A percentile compares a stretch with the other conserved stretches of the same genome.
phyloP scores from a whole-genome alignment of 2,113 vertebrate genomes.

The Bubo bubo region DNA sequence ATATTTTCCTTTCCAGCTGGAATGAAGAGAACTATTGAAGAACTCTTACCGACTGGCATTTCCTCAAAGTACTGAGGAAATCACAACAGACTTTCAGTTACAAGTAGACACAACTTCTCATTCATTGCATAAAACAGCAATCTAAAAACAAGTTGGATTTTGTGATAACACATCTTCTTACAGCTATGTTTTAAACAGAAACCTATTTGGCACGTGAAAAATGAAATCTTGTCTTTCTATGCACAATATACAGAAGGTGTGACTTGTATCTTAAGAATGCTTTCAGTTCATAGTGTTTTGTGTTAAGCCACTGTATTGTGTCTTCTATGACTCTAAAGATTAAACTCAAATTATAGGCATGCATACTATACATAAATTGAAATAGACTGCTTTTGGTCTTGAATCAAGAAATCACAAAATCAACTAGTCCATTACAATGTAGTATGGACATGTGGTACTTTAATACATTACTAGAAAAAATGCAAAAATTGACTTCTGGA shows the following conservation, averaged over 20 bases:
- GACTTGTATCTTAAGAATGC: neutral
- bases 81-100: neutral
- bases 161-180: neutral
- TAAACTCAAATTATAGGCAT: neutral
- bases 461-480: neutral
- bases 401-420: neutral
- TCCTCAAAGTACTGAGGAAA: neutral
- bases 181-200: neutral
- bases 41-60: neutral
- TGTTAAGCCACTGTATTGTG: neutral
- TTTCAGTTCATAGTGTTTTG: neutral
- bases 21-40: neutral
- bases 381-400: neutral
- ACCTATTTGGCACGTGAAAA: neutral
- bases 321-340: neutral
- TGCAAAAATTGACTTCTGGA: neutral
- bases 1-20: neutral
- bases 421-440: neutral
- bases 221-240: neutral
- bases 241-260: neutral
- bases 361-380: neutral
- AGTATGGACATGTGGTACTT: neutral
- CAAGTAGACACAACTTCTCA: neutral
- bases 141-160: neutral
- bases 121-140: neutral